A percentile compares a stretch with the other conserved stretches of the same genome.
Evolutionary conservation across 2,113 vertebrate species (phyloP).

Genomic region (Percina caprodes): DNA sequence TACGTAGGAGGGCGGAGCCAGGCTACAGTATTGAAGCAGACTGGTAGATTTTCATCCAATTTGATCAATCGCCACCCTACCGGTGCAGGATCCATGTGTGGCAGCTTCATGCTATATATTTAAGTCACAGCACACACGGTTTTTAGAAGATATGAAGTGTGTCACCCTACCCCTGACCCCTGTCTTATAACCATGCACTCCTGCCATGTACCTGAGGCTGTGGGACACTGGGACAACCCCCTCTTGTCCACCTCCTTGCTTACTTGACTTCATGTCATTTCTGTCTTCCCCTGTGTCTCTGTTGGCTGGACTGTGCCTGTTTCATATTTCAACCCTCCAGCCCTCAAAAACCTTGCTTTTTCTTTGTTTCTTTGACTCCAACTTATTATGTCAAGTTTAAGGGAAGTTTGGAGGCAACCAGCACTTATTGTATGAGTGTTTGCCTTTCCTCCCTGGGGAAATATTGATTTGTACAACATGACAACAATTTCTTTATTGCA

Average conservation of each 20-base stretch:
- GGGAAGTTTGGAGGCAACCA: not conserved
- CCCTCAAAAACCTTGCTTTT: not conserved
- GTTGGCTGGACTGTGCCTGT: not conserved
- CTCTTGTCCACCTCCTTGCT: not conserved
- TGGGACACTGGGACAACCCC: conserved; percentile 13
- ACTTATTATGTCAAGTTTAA: not conserved
- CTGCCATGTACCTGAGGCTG: conserved; percentile 50
- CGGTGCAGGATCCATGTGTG: not conserved
- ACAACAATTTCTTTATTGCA: conserved; percentile 5
- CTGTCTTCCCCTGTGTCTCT: not conserved
- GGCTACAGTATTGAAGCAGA: not conserved
- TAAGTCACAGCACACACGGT: conserved; percentile 18
- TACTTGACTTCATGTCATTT: not conserved
- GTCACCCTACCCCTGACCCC: not conserved
- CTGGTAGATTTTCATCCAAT: too few relatives aligned
- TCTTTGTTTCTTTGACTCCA: not conserved
- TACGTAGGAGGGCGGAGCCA: too few relatives aligned
- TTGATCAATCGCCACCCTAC: not conserved
- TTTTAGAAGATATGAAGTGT: conserved; percentile 42
- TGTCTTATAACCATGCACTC: not conserved
- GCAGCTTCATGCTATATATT: too few relatives aligned
- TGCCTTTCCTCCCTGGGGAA: not conserved
- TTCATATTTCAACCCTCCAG: not conserved
- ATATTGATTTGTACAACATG: conserved; percentile 1
- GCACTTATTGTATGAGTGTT: not conserved